phyloP scores from a whole-genome alignment of 2,113 vertebrate species.

The Corvus hawaiiensis region DNA sequence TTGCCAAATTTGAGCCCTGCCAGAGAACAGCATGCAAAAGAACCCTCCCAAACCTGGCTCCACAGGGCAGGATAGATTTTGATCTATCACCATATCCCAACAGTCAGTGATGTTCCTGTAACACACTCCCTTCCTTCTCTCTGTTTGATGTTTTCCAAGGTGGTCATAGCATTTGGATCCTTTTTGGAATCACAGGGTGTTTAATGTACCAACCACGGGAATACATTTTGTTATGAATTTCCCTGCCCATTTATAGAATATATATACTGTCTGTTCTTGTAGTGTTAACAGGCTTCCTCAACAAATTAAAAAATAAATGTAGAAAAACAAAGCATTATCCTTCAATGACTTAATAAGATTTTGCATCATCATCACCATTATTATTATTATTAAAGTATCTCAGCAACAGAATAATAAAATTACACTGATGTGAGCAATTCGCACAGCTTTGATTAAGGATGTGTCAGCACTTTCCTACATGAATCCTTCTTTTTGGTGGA shows the following conservation, averaged over 20 bases:
- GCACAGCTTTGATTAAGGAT: conserved; percentile 55
- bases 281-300: conserved; percentile 33
- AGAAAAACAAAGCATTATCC: conserved; percentile 55
- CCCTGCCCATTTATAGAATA: conserved; percentile 25
- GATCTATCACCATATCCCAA: not conserved
- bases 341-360: conserved; percentile 60
- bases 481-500: conserved; percentile 50
- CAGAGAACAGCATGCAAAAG: not conserved
- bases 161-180: conserved; percentile 9
- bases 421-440: conserved; percentile 55
- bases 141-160: conserved; percentile 19
- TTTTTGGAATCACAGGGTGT: conserved; percentile 5
- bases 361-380: conserved; percentile 50
- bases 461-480: conserved; percentile 59
- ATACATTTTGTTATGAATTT: not conserved
- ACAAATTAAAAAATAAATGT: conserved; percentile 55
- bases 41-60: not conserved
- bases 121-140: not conserved
- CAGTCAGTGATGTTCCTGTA: not conserved
- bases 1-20: not conserved
- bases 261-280: conserved; percentile 35
- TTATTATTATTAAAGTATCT: conserved; percentile 53
- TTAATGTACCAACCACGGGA: not conserved
- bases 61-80: not conserved
- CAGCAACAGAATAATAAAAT: conserved; percentile 59